Evolutionary conservation across 2,797 vertebrate genomes (phyloP).

Genomic region (Tauraco hartlaubi): DNA sequence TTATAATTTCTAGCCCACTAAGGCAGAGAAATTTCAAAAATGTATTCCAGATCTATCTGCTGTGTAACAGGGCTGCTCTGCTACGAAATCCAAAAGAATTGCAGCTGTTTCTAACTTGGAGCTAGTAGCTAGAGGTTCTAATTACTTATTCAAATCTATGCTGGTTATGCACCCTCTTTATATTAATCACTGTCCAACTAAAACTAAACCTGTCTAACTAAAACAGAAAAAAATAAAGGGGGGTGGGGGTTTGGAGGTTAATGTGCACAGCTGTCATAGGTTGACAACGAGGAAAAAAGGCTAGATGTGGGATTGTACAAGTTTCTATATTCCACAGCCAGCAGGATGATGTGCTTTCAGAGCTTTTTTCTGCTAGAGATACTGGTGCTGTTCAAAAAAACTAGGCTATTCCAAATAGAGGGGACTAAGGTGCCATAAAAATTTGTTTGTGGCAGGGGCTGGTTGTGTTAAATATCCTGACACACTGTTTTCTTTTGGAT

Average conservation of each 20-base stretch:
- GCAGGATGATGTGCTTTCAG: neutral
- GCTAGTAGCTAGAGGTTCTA: constrained; percentile 52
- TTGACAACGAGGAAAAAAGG: neutral
- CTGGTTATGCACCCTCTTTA: constrained; percentile 36
- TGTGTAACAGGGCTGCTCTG: constrained; percentile 10
- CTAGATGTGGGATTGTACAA: neutral
- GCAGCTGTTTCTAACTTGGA: constrained; percentile 28
- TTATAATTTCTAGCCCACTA: neutral
- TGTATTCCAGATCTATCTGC: constrained; percentile 1
- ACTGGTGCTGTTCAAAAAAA: neutral
- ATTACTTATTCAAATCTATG: constrained; percentile 69
- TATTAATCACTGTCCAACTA: constrained; percentile 75
- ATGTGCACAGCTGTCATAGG: constrained; percentile 15
- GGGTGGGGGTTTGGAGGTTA: constrained; percentile 48
- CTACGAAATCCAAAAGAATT: constrained; percentile 48
- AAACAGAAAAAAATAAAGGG: neutral
- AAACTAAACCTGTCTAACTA: constrained; percentile 54
- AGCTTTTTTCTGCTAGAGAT: neutral
- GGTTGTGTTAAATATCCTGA: neutral
- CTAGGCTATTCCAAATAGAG: neutral
- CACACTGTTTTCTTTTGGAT: neutral
- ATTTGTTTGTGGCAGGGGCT: neutral
- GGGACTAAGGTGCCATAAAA: neutral
- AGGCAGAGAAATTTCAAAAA: constrained; percentile 18
- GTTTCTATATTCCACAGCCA: neutral